phyloP scores from a whole-genome alignment of 2,888 invertebrate genomes.

The Eupeodes luniger region DNA sequence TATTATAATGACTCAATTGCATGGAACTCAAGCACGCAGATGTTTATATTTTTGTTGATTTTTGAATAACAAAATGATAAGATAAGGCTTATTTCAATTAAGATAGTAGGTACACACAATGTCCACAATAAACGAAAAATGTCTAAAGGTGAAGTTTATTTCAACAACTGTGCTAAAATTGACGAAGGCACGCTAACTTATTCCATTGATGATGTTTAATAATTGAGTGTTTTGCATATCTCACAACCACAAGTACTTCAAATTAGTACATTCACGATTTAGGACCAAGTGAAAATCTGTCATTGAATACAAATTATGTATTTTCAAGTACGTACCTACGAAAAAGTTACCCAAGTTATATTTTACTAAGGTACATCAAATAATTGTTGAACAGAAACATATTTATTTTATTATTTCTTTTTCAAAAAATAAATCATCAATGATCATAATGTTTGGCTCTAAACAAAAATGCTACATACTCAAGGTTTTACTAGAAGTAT shows the following conservation, averaged over 20 bases:
- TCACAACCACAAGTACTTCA: background rate
- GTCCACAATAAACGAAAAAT: background rate
- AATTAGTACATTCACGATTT: background rate
- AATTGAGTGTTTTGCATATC: background rate
- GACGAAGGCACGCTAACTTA: background rate
- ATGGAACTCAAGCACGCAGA: constrained; percentile 2
- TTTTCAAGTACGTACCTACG: too few relatives aligned
- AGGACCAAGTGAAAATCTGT: too few relatives aligned
- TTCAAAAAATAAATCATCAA: too few relatives aligned
- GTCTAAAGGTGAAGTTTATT: background rate
- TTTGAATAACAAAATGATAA: constrained; percentile 34
- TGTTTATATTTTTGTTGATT: constrained; percentile 1
- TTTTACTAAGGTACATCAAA: too few relatives aligned
- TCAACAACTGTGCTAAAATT: background rate
- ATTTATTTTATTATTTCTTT: too few relatives aligned
- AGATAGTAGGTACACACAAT: constrained; percentile 1
- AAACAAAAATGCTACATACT: background rate
- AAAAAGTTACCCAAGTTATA: too few relatives aligned
- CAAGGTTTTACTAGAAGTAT: background rate
- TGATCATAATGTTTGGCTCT: too few relatives aligned
- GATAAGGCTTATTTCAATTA: background rate
- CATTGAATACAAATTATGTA: too few relatives aligned
- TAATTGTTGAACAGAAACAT: too few relatives aligned
- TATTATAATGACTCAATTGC: constrained; percentile 30
- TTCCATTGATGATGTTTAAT: background rate